phyloP scores from a whole-genome alignment of 2,797 vertebrate species.

The Peromyscus melanophrys region DNA sequence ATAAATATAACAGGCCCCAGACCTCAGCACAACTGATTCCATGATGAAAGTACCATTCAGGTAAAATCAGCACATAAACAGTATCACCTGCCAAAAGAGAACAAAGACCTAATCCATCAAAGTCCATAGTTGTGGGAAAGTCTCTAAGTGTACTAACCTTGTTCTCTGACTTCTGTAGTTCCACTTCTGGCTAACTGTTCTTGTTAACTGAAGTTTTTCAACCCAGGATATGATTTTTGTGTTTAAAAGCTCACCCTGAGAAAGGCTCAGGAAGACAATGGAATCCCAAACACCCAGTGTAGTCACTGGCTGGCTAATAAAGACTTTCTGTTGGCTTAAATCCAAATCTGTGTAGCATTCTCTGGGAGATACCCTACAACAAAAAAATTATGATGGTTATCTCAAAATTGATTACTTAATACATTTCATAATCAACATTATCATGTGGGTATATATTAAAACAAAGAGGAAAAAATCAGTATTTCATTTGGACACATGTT shows the following conservation, averaged over 20 bases:
- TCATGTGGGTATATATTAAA: constrained; percentile 22
- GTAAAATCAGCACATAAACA: not conserved
- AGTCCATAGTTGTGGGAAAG: not conserved
- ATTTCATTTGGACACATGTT: not conserved
- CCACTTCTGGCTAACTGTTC: not conserved
- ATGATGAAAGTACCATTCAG: not conserved
- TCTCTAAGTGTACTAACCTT: not conserved
- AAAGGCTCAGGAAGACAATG: not conserved
- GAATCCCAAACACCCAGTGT: not conserved
- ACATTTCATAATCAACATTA: constrained; percentile 72
- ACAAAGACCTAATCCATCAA: not conserved
- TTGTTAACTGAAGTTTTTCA: not conserved
- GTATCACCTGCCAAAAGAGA: not conserved
- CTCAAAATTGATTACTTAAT: constrained; percentile 67
- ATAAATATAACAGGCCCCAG: not conserved
- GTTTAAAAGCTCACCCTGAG: not conserved
- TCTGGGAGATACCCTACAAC: not conserved
- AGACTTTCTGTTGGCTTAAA: not conserved
- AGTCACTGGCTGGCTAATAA: not conserved
- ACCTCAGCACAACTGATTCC: too few relatives aligned
- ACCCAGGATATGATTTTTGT: not conserved
- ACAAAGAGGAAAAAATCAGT: not conserved
- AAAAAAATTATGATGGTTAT: constrained; percentile 65
- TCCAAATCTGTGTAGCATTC: not conserved
- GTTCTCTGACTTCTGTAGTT: not conserved